Evolutionary conservation across 35 echinoderm and acorn worm species (phyloP).

Genomic region (Holothuria glaberrima): DNA sequence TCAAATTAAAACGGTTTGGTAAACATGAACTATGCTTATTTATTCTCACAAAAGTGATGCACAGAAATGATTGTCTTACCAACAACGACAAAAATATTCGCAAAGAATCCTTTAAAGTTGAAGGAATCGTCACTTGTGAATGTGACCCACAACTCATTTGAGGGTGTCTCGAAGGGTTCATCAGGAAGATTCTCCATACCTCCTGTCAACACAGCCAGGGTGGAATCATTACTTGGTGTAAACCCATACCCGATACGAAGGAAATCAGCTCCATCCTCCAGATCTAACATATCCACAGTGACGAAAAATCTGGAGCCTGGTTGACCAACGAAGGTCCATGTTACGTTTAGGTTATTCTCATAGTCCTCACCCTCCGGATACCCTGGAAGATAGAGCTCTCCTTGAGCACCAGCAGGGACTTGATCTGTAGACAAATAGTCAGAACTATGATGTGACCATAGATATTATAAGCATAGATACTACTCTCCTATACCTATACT

Average conservation of each 20-base stretch:
- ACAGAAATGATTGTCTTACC: background rate
- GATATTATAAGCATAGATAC: too few species aligned
- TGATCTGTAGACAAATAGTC: background rate
- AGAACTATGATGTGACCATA: background rate
- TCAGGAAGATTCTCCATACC: background rate
- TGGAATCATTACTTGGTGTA: background rate
- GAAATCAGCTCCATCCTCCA: constrained; percentile 35
- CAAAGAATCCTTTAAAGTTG: constrained; percentile 14
- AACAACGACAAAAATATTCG: background rate
- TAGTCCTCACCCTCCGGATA: constrained; percentile 15
- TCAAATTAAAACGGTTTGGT: too few species aligned
- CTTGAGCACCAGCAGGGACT: background rate
- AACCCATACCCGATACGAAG: background rate
- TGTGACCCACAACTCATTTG: background rate
- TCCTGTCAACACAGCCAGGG: background rate
- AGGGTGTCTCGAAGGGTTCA: background rate
- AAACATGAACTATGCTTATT: too few species aligned
- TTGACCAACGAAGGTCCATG: background rate
- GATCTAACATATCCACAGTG: background rate
- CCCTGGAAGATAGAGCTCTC: background rate
- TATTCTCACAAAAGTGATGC: too few species aligned
- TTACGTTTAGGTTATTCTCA: background rate
- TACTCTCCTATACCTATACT: too few species aligned
- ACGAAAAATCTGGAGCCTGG: background rate
- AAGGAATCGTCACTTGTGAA: background rate